Conservation (phyloP, 1,140 invertebrate species). For the Papilio helenus region DNA sequence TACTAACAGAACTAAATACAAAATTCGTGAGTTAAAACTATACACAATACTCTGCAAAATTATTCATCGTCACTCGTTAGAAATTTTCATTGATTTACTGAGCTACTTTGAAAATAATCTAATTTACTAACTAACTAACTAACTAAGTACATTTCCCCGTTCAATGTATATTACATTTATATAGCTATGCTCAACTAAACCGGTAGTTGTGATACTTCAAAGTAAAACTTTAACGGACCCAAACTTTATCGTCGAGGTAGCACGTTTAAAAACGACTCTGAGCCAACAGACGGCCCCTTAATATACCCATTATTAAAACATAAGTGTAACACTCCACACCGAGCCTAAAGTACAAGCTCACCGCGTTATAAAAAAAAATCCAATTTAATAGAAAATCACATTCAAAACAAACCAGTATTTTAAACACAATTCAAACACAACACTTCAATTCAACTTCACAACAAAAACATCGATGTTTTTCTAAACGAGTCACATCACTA, state of each 20-base stretch:
- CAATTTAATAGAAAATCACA: background rate
- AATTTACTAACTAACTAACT: too few relatives aligned
- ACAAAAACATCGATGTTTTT: slow-evolving; percentile 21
- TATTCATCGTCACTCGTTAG: background rate
- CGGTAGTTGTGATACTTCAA: background rate
- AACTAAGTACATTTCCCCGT: too few relatives aligned
- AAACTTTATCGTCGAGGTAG: slow-evolving; percentile 7
- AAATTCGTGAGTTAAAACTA: background rate
- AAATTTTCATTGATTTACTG: background rate
- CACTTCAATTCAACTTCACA: slow-evolving; percentile 16
- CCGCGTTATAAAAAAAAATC: background rate
- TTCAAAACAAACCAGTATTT: slow-evolving; percentile 2
- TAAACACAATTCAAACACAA: background rate
- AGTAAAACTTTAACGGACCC: background rate
- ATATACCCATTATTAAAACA: slow-evolving; percentile 22
- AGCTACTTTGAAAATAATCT: background rate
- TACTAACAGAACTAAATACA: background rate
- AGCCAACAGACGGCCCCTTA: background rate
- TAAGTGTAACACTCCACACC: slow-evolving; percentile 6
- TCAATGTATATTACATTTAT: background rate
- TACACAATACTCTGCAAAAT: background rate
- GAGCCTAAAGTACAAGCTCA: background rate
- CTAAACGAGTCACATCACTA: slow-evolving; percentile 22
- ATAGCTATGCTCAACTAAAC: background rate
- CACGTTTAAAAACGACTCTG: background rate